A percentile compares a stretch with the other conserved stretches of the same genome.
These are phyloP conservation scores for Arbacia lixula DNA, from an alignment of 53 echinoderm and acorn worm species.

Conservation along the genomic window DNA sequence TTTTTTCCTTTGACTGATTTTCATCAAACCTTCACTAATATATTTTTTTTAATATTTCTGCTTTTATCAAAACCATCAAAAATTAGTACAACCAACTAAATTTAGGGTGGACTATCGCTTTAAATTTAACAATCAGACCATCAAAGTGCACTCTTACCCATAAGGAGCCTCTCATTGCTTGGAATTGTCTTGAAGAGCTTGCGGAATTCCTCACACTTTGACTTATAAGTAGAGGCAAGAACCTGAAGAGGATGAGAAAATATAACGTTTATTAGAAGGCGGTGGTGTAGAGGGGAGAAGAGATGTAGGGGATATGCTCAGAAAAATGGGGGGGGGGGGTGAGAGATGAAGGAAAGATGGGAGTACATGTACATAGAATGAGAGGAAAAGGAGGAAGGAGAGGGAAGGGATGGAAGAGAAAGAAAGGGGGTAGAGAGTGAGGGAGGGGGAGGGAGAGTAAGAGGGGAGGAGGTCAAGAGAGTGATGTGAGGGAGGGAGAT, in stretches of 20 bases:
- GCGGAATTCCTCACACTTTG: slow-evolving; percentile 90
- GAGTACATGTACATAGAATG: neutral
- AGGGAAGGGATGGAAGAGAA: neutral
- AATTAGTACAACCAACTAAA: no score
- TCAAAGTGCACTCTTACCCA: no score
- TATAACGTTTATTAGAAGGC: neutral
- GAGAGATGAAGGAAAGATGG: neutral
- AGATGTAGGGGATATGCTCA: no score
- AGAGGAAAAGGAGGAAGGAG: neutral
- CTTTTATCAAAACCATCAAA: no score
- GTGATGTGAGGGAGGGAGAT: neutral
- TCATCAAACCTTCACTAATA: no score
- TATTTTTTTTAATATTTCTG: no score
- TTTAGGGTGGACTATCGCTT: no score
- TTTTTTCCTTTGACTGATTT: no score
- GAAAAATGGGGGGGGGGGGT: no score
- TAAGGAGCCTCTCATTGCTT: slow-evolving; percentile 83
- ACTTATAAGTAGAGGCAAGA: slow-evolving; percentile 83
- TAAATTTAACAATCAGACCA: no score
- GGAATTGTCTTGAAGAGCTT: slow-evolving; percentile 91
- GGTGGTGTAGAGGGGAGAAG: neutral
- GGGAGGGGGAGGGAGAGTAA: neutral
- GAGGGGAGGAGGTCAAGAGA: neutral
- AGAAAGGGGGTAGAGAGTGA: neutral
- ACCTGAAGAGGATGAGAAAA: slow-evolving; percentile 62